phyloP scores from a whole-genome alignment of 2,888 invertebrate species.

The Automeris io region DNA sequence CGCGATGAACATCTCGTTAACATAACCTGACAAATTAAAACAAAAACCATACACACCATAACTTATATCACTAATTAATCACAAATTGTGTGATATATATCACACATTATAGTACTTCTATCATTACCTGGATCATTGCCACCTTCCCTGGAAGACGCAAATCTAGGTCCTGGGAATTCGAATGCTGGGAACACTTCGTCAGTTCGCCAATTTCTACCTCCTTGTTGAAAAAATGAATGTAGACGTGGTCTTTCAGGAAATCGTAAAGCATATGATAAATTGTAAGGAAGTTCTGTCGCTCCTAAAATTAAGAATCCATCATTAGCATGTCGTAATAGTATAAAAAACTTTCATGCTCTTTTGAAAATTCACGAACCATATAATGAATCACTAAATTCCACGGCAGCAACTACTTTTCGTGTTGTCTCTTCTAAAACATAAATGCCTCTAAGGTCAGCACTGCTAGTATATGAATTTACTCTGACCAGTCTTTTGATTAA shows the following conservation, averaged over 20 bases:
- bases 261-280: conserved; percentile 75
- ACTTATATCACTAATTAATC: neutral
- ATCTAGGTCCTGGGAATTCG: conserved; percentile 83
- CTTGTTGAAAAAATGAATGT: conserved; percentile 41
- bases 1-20: conserved; percentile 61
- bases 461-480: conserved; percentile 39
- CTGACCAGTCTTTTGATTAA: conserved; percentile 34
- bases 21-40: conserved; percentile 45
- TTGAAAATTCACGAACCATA: conserved; percentile 31
- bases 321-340: no score
- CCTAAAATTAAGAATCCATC: conserved; percentile 29
- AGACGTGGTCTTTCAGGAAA: conserved; percentile 80
- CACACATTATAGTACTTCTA: neutral
- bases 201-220: conserved; percentile 80
- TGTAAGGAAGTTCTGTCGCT: conserved; percentile 48
- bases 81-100: neutral
- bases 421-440: conserved; percentile 46
- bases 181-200: conserved; percentile 80
- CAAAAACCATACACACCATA: neutral
- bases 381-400: conserved; percentile 76
- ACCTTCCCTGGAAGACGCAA: conserved; percentile 64
- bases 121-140: conserved; percentile 77
- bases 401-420: conserved; percentile 63
- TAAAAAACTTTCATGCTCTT: no score
- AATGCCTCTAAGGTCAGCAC: conserved; percentile 40